These are phyloP conservation scores for Melieria crassipennis DNA, from an alignment of 2,888 invertebrate species.

Conservation along the genomic window DNA sequence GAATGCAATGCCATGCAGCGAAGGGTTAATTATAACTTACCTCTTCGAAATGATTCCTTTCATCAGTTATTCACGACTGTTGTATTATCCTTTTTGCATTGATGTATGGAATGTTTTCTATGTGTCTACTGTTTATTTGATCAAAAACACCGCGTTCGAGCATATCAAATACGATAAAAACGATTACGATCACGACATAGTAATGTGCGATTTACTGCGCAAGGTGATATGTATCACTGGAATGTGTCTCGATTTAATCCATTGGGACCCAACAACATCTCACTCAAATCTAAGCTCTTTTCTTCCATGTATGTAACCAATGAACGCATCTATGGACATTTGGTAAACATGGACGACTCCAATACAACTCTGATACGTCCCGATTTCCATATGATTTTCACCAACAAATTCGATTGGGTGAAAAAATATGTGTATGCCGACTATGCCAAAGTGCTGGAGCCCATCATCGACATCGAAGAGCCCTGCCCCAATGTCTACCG, in stretches of 20 bases:
- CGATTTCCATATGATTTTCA: conserved; percentile 91
- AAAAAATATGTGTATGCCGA: conserved; percentile 87
- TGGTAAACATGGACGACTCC: conserved; percentile 86
- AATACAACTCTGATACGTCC: conserved; percentile 79
- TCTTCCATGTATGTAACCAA: conserved; percentile 90
- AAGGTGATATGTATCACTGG: conserved; percentile 66
- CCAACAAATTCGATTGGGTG: conserved; percentile 94
- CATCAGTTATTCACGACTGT: background rate
- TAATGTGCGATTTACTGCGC: conserved; percentile 76
- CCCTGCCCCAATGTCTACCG: conserved; percentile 99
- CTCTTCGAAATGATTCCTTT: too few relatives aligned
- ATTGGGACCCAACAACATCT: background rate
- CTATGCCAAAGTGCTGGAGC: conserved; percentile 77
- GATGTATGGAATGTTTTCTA: conserved; percentile 98
- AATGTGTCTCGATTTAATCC: background rate
- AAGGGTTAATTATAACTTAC: too few relatives aligned
- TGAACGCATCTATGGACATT: conserved; percentile 84
- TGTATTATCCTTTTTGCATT: conserved; percentile 70
- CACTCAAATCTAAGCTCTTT: background rate
- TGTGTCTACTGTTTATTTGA: conserved; percentile 82
- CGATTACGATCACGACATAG: conserved; percentile 91
- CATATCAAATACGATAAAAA: conserved; percentile 70
- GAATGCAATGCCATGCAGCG: too few relatives aligned
- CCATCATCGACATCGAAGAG: conserved; percentile 71
- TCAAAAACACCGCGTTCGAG: conserved; percentile 76